Evolutionary conservation across 2,113 vertebrate species (phyloP).

Genomic region (Columba livia): DNA sequence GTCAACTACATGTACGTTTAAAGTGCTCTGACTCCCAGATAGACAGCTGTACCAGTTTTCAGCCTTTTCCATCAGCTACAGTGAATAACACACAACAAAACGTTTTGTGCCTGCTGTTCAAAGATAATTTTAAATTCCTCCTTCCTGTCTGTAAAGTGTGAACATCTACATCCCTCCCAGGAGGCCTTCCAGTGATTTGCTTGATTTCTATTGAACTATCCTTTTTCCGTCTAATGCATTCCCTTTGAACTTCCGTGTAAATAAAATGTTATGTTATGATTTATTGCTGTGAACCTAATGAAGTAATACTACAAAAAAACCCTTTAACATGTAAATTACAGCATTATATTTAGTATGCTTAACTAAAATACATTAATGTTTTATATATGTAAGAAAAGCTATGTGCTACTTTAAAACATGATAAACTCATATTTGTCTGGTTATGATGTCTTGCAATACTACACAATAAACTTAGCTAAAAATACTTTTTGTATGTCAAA

Average conservation of each 20-base stretch:
- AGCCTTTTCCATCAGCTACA: conserved; percentile 59
- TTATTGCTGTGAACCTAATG: conserved; percentile 78
- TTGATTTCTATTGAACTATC: conserved; percentile 68
- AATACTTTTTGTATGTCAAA: conserved; percentile 74
- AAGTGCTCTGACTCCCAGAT: conserved; percentile 66
- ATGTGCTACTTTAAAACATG: conserved; percentile 61
- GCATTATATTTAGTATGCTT: conserved; percentile 54
- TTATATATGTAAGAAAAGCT: conserved; percentile 55
- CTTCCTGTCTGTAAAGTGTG: conserved; percentile 66
- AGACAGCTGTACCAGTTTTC: conserved; percentile 67
- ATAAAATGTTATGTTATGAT: conserved; percentile 64
- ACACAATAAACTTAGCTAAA: conserved; percentile 68
- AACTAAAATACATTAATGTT: conserved; percentile 71
- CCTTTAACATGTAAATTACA: conserved; percentile 45
- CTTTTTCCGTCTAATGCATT: conserved; percentile 63
- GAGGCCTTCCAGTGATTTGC: conserved; percentile 65
- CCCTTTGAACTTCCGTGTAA: conserved; percentile 62
- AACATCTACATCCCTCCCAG: conserved; percentile 62
- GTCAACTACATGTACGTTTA: conserved; percentile 60
- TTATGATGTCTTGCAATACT: conserved; percentile 62
- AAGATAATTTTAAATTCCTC: conserved; percentile 75
- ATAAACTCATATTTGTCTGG: conserved; percentile 56
- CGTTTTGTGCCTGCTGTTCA: conserved; percentile 73
- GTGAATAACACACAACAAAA: conserved; percentile 62
- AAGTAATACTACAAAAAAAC: conserved; percentile 67